These are phyloP conservation scores for Graptemys geographica DNA, from an alignment of 2,797 vertebrate species.

Conservation along the genomic window DNA sequence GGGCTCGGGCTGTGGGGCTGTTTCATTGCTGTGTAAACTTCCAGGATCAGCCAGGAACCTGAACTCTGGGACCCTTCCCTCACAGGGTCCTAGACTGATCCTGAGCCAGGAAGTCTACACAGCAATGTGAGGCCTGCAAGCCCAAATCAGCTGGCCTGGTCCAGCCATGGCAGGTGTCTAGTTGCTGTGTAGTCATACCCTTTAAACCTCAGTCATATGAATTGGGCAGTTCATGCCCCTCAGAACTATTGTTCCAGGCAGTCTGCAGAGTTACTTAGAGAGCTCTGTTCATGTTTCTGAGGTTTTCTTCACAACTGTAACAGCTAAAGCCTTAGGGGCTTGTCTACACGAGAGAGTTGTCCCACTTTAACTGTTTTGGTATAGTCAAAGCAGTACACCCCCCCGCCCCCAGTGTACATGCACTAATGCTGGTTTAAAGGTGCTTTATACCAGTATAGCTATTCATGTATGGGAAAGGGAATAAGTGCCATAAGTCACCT, in stretches of 20 bases:
- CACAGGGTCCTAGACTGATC: neutral
- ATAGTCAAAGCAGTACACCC: neutral
- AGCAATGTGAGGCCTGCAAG: neutral
- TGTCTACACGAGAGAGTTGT: neutral
- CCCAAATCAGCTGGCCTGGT: neutral
- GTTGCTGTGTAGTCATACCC: neutral
- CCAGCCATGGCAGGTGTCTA: neutral
- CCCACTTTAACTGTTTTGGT: neutral
- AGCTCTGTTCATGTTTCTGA: neutral
- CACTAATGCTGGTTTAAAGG: neutral
- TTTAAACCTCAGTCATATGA: neutral
- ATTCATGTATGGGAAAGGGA: neutral
- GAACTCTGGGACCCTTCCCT: neutral
- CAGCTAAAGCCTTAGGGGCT: neutral
- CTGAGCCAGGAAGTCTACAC: neutral
- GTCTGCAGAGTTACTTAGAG: neutral
- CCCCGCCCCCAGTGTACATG: neutral
- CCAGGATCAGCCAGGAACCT: neutral
- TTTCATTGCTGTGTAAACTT: neutral
- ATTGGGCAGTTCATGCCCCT: neutral
- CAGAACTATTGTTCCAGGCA: neutral
- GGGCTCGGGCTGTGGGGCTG: too few relatives aligned
- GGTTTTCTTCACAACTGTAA: neutral
- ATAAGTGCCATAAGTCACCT: neutral
- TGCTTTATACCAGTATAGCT: neutral